A percentile compares a stretch with the other conserved stretches of the same genome.
Evolutionary conservation across 2,888 invertebrate genomes (phyloP).

Genomic region (Ypsolopha scabrella): DNA sequence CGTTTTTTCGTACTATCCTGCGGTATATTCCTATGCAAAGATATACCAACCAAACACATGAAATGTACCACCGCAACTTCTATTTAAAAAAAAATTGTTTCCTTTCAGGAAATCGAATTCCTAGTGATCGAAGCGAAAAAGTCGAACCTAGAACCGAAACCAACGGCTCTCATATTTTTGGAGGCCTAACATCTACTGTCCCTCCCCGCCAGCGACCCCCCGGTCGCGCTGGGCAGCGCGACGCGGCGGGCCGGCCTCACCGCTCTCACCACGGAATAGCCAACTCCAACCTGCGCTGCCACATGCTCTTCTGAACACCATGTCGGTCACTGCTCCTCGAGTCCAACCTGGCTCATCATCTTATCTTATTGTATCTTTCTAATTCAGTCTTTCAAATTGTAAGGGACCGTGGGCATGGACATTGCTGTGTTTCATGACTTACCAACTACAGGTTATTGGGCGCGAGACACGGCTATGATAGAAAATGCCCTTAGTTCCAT

Average conservation of each 20-base stretch:
- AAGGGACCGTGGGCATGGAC: no score
- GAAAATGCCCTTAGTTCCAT: no score
- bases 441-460: no score
- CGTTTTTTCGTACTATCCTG: no score
- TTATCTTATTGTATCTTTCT: no score
- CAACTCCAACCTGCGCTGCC: conserved; percentile 70
- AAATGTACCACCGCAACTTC: no score
- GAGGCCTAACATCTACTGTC: conserved; percentile 93
- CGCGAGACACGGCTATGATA: no score
- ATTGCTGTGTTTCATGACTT: no score
- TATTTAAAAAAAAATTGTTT: no score
- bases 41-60: background rate
- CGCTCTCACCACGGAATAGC: conserved; percentile 70
- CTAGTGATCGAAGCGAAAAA: conserved; percentile 93
- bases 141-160: conserved; percentile 91
- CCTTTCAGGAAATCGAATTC: conserved; percentile 87
- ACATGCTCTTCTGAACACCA: conserved; percentile 64
- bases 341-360: no score
- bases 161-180: conserved; percentile 89
- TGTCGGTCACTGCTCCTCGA: background rate
- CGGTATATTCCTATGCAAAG: no score
- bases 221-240: conserved; percentile 76
- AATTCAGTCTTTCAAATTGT: no score
- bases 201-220: conserved; percentile 85
- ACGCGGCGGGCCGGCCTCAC: conserved; percentile 72